Percentiles rank a stretch among this genome's conserved stretches.
phyloP scores from a whole-genome alignment of 2,113 vertebrate genomes.

The Bufo gargarizans region DNA sequence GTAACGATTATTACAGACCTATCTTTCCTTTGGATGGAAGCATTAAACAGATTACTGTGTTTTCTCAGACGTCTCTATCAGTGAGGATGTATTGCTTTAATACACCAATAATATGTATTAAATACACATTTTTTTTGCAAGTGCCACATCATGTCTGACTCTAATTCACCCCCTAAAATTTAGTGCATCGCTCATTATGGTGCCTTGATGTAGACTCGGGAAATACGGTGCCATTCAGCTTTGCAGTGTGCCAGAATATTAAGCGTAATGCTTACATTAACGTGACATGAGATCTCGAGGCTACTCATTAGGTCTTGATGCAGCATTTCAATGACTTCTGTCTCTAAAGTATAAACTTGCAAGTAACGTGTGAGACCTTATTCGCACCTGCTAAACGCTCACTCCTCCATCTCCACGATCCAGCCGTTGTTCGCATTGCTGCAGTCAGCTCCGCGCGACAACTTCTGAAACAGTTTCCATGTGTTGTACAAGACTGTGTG shows the following conservation, averaged over 20 bases:
- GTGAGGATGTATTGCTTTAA: slow-evolving; percentile 11
- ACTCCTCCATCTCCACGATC: neutral
- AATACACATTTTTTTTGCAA: neutral
- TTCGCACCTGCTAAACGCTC: slow-evolving; percentile 21
- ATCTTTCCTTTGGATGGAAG: slow-evolving; percentile 16
- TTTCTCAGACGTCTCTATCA: slow-evolving; percentile 6
- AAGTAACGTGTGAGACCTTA: slow-evolving; percentile 11
- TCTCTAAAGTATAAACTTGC: slow-evolving; percentile 2
- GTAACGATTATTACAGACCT: slow-evolving; percentile 34
- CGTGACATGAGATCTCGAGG: slow-evolving; percentile 1
- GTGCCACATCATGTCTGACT: neutral
- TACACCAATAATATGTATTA: slow-evolving; percentile 20
- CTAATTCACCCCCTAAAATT: neutral
- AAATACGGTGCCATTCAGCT: slow-evolving; percentile 9
- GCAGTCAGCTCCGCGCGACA: slow-evolving; percentile 70
- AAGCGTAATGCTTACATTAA: slow-evolving; percentile 31
- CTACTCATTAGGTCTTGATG: slow-evolving; percentile 24
- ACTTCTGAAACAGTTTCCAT: slow-evolving; percentile 61
- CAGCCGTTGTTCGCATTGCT: slow-evolving; percentile 21
- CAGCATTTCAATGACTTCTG: slow-evolving; percentile 10
- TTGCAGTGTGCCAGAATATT: neutral
- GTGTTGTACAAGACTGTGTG: slow-evolving; percentile 61
- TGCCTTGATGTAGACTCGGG: slow-evolving; percentile 16
- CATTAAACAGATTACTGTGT: neutral
- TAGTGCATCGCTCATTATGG: neutral